These are phyloP conservation scores for Poeciliopsis paucimaculata DNA, from an alignment of 2,797 vertebrate species.

Conservation along the genomic window DNA sequence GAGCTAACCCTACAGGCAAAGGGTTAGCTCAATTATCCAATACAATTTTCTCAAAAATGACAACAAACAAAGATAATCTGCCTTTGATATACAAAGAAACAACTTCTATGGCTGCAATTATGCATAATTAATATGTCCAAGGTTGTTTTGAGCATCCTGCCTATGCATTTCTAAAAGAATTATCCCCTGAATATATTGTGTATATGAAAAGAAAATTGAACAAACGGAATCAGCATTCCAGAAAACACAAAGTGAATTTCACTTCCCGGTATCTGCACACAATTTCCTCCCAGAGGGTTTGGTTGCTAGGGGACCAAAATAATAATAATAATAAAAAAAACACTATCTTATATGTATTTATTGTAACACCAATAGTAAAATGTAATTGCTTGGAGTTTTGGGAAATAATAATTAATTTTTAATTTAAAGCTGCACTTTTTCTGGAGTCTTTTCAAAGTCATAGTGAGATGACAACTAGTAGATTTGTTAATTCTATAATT, in stretches of 20 bases:
- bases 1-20: too few species aligned
- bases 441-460: too few species aligned
- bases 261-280: conserved; percentile 43
- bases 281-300: conserved; percentile 39
- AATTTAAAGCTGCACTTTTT: conserved; percentile 6
- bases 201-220: conserved; percentile 65
- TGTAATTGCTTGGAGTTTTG: background rate
- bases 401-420: background rate
- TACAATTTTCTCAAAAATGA: conserved; percentile 8
- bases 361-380: background rate
- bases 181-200: conserved; percentile 75
- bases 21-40: too few species aligned
- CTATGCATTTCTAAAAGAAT: conserved; percentile 81
- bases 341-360: background rate
- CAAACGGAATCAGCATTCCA: conserved; percentile 65
- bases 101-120: conserved; percentile 58
- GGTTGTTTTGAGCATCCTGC: conserved; percentile 71
- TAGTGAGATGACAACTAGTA: too few species aligned
- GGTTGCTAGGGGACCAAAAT: conserved; percentile 60
- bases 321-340: background rate
- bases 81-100: conserved; percentile 46
- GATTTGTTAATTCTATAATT: background rate
- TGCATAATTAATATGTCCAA: conserved; percentile 78
- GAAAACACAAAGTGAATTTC: conserved; percentile 43
- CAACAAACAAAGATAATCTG: conserved; percentile 43